A percentile compares a stretch with the other conserved stretches of the same genome.
These are phyloP conservation scores for Pycnomerus fuliginosus DNA, from an alignment of 2,888 invertebrate genomes.

Conservation along the genomic window DNA sequence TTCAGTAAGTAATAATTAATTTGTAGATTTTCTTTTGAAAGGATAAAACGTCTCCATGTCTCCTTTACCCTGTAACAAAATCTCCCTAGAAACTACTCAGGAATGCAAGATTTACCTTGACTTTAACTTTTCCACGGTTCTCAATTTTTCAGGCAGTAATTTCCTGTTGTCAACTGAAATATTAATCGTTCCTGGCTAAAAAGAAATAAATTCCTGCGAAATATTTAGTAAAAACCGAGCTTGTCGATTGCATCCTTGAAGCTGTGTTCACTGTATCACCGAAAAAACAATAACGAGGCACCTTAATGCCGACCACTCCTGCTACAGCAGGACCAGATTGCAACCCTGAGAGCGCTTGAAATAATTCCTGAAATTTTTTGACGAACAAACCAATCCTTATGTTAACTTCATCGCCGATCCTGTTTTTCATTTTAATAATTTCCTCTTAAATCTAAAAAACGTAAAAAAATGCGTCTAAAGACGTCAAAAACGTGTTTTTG, in stretches of 20 bases:
- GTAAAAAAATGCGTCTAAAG: too few relatives aligned
- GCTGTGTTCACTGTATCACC: constrained; percentile 90
- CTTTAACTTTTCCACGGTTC: constrained; percentile 71
- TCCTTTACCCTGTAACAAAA: constrained; percentile 83
- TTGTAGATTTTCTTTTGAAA: too few relatives aligned
- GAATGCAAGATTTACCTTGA: constrained; percentile 81
- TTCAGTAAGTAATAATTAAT: too few relatives aligned
- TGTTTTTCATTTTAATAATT: constrained; percentile 64
- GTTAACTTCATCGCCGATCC: constrained; percentile 60
- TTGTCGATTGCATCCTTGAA: constrained; percentile 78
- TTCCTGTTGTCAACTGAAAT: constrained; percentile 73
- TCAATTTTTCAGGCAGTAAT: constrained; percentile 65
- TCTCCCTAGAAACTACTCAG: too few relatives aligned
- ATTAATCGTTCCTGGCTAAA: constrained; percentile 71
- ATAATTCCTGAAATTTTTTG: too few relatives aligned
- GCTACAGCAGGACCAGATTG: constrained; percentile 86
- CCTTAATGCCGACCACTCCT: constrained; percentile 79
- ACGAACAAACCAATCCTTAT: constrained; percentile 71
- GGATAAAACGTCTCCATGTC: constrained; percentile 63
- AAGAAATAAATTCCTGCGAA: background rate
- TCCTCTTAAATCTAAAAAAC: constrained; percentile 75
- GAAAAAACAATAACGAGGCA: constrained; percentile 83
- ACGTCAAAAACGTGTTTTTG: too few relatives aligned
- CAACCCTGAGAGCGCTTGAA: constrained; percentile 66
- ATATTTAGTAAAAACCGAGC: too few relatives aligned